These are phyloP conservation scores for Felis chaus DNA, from an alignment of 2,113 vertebrate species.

Conservation along the genomic window DNA sequence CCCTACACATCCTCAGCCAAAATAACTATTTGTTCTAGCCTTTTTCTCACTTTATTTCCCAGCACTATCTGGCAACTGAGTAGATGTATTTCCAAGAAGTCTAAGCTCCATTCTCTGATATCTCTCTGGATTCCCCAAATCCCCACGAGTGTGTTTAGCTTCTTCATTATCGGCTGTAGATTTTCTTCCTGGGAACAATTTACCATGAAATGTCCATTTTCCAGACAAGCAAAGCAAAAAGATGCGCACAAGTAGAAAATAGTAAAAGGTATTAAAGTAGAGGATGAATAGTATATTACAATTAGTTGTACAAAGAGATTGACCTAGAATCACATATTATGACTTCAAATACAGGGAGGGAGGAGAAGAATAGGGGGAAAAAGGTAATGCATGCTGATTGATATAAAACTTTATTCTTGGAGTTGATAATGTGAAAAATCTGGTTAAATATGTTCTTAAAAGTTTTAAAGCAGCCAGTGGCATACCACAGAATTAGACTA, in stretches of 20 bases:
- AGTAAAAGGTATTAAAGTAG: not conserved
- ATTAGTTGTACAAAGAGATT: not conserved
- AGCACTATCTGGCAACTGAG: not conserved
- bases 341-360: not conserved
- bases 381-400: not conserved
- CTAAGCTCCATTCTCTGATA: not conserved
- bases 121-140: not conserved
- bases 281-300: not conserved
- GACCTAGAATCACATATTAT: not conserved
- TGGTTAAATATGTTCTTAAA: conserved; percentile 17
- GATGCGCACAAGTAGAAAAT: not conserved
- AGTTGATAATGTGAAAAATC: not conserved
- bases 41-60: not conserved
- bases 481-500: not conserved
- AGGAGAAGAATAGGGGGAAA: not conserved
- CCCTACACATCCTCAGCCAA: not conserved
- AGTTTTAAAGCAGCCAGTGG: not conserved
- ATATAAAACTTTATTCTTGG: not conserved
- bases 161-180: not conserved
- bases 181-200: not conserved
- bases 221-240: not conserved
- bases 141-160: not conserved
- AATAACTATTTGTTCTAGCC: not conserved
- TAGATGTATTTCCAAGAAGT: not conserved
- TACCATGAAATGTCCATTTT: not conserved